Conservation (phyloP, 2,888 invertebrate genomes). For the Amblyjoppa proteus region DNA sequence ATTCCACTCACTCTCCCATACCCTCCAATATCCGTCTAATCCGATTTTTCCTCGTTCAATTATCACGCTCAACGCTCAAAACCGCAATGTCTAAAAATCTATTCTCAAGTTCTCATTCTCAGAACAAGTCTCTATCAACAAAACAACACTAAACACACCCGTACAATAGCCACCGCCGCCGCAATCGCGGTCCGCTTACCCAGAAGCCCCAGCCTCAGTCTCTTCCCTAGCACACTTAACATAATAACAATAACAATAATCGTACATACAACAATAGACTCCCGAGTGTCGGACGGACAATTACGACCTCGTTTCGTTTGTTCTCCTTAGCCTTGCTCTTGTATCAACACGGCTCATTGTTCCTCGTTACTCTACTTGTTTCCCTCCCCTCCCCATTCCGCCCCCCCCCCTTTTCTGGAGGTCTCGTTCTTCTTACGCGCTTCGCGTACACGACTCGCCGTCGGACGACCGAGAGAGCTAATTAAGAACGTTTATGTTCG, state of each 20-base stretch:
- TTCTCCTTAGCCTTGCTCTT: slow-evolving; percentile 46
- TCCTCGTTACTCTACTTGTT: slow-evolving; percentile 46
- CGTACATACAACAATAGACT: slow-evolving; percentile 15
- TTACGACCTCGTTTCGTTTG: slow-evolving; percentile 59
- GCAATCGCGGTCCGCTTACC: not conserved
- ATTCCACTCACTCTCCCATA: not conserved
- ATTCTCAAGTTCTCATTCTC: no score
- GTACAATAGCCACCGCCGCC: not conserved
- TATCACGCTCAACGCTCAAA: not conserved
- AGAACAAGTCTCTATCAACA: no score
- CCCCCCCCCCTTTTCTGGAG: not conserved
- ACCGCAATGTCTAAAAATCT: no score
- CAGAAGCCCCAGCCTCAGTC: slow-evolving; percentile 33
- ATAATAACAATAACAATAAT: slow-evolving; percentile 39
- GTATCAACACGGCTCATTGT: slow-evolving; percentile 45
- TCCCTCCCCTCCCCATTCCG: not conserved
- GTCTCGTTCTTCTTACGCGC: slow-evolving; percentile 3
- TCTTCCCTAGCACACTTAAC: slow-evolving; percentile 31
- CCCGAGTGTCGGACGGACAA: slow-evolving; percentile 48
- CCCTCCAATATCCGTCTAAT: no score
- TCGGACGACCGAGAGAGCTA: slow-evolving; percentile 14
- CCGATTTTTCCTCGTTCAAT: no score
- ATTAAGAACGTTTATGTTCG: slow-evolving; percentile 55
- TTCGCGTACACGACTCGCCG: slow-evolving; percentile 15
- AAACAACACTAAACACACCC: no score